These are phyloP conservation scores for Apamea epomidion DNA, from an alignment of 2,888 invertebrate species.

Conservation along the genomic window DNA sequence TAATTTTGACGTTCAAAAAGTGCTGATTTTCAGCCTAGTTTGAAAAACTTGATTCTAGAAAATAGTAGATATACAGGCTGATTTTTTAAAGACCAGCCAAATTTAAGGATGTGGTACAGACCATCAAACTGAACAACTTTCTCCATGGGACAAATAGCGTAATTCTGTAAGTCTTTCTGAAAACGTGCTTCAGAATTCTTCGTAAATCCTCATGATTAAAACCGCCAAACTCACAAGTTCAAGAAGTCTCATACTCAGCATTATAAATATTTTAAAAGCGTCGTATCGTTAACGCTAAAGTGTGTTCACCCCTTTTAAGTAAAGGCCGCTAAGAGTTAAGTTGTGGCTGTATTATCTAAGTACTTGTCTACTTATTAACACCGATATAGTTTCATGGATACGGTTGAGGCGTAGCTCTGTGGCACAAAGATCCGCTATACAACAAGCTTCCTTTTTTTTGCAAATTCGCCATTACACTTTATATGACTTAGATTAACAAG, in stretches of 20 bases:
- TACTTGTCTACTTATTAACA: conserved; percentile 57
- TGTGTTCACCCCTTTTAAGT: conserved; percentile 90
- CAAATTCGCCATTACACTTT: not conserved
- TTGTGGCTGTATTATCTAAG: conserved; percentile 74
- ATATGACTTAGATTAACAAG: not conserved
- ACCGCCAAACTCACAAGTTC: conserved; percentile 68
- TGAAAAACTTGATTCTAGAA: no score
- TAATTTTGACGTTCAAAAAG: no score
- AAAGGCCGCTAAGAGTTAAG: conserved; percentile 85
- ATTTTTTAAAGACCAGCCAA: no score
- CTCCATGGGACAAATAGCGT: no score
- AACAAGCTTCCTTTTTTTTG: not conserved
- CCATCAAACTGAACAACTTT: no score
- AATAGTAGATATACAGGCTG: no score
- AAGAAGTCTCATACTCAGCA: conserved; percentile 72
- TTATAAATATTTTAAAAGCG: conserved; percentile 81
- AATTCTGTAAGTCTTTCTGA: not conserved
- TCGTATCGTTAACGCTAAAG: conserved; percentile 81
- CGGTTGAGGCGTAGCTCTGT: not conserved
- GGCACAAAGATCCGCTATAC: no score
- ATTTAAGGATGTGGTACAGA: no score
- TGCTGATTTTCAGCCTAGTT: no score
- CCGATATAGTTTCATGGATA: conserved; percentile 45
- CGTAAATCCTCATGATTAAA: conserved; percentile 44
- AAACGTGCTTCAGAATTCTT: not conserved